Evolutionary conservation across 2,888 invertebrate species (phyloP), one percentile per base, ranked within the genome.

Genomic region (Pristionchus arcanus): DNA sequence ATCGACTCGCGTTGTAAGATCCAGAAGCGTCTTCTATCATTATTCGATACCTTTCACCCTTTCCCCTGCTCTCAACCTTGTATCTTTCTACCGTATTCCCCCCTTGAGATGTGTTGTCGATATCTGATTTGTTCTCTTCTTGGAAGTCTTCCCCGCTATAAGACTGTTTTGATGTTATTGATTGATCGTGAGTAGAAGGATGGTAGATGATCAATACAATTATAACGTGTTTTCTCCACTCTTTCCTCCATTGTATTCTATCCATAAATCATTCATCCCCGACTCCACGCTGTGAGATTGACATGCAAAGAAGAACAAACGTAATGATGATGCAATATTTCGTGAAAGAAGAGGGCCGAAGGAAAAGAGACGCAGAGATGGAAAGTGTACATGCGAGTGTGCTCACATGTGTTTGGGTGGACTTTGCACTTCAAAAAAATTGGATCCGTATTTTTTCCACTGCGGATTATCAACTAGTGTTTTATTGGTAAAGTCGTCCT

Each of bases 1-100:
- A 81, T 81, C 49, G 28, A 49, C 49, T 81, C 49, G 81, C 49
- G 81, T 81, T 28, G 81, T 81, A 13, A 81, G 49, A 81, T 42
- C 53, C 53, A 81, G 81, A 81, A 81, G 81, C 49, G 81, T 81
- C 28, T 77, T 28, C 49, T 81, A 81, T 81, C 81, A 81, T 15
- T 34, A 81, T 53, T 81, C 81, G 49, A 53, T 34, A 81, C 81
- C n/a, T 81, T 28, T 81, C 28, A 42, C 77, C 31, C 37, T 21
- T 34, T 74, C 34, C 15, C 74, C 74, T 21, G 13, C 42, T 49
- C 71, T n/a, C 63, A 74, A 74, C 74, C 37, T 74, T 74, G 74
- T 74, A 74, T 74, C 74, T 81, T 81, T 81, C 81, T 81, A 81
- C 49, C 81, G 81, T 81, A 81, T 19, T 71, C 71, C 11, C 81